phyloP scores from a whole-genome alignment of 1,140 invertebrate species.

The Trichonephila clavipes region DNA sequence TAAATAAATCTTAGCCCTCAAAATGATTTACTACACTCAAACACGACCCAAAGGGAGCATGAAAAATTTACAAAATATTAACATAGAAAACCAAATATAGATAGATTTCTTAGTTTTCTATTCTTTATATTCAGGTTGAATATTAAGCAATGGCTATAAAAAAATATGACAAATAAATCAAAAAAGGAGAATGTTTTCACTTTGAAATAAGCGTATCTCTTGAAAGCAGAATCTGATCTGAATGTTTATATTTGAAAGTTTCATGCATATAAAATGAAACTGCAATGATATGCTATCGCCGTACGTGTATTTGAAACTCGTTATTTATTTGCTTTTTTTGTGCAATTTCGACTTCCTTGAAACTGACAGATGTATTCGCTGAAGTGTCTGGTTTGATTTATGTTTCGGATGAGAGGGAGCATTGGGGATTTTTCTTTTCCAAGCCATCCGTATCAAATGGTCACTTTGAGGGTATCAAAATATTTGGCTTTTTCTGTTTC shows the following conservation, averaged over 20 bases:
- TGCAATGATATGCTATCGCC: neutral
- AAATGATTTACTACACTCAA: no score
- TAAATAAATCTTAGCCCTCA: no score
- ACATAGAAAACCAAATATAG: no score
- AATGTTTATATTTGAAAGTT: slow-evolving; percentile 14
- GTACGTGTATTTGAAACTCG: neutral
- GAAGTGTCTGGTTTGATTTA: slow-evolving; percentile 3
- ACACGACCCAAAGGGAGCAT: no score
- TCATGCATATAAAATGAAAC: neutral
- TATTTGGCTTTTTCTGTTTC: neutral
- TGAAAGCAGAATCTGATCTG: no score
- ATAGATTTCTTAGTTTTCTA: no score
- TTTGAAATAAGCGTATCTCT: no score
- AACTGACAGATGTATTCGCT: neutral
- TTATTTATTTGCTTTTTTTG: neutral
- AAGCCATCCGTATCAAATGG: neutral
- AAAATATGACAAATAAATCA: neutral
- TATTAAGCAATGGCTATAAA: neutral
- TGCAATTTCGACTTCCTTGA: neutral
- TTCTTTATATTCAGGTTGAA: no score
- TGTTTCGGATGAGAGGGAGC: neutral
- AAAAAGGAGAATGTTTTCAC: neutral
- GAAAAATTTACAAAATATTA: no score
- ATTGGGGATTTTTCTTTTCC: neutral
- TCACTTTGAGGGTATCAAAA: no score